Evolutionary conservation across 30 jellyfish, hydroid and myxozoan species (phyloP).

Genomic region (Cassiopea andromeda): DNA sequence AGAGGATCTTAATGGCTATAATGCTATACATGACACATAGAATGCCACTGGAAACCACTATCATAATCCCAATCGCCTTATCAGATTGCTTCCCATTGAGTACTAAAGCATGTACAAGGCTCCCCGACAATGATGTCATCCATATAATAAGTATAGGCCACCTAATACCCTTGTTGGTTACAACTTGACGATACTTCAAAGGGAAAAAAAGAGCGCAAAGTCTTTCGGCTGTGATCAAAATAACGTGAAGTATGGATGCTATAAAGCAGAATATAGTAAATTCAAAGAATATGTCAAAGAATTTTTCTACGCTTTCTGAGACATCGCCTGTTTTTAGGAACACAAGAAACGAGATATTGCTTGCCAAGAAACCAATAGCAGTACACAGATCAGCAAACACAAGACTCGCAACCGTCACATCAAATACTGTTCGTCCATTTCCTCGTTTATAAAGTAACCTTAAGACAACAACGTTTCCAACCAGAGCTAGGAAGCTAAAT

Average conservation of each 20-base stretch:
- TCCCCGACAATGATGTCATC: constrained; percentile 18
- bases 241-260: constrained; percentile 30
- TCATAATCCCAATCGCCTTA: background rate
- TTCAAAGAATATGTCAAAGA: background rate
- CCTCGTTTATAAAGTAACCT: constrained; percentile 13
- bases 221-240: constrained; percentile 44
- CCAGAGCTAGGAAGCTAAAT: constrained; percentile 23
- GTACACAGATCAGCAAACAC: constrained; percentile 31
- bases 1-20: constrained; percentile 20
- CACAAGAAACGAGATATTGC: background rate
- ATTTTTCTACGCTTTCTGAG: background rate
- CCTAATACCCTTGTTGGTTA: constrained; percentile 22
- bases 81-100: background rate
- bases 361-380: constrained; percentile 14
- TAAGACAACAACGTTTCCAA: constrained; percentile 38
- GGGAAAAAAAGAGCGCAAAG: constrained; percentile 33
- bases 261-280: constrained; percentile 33
- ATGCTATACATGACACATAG: constrained; percentile 26
- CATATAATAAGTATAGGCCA: constrained; percentile 17
- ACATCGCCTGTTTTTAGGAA: background rate
- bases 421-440: constrained; percentile 21
- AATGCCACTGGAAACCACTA: constrained; percentile 31
- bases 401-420: constrained; percentile 52
- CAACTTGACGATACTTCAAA: constrained; percentile 26
- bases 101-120: background rate